phyloP scores from a whole-genome alignment of 1,140 invertebrate species.

The Solenopsis fugax region DNA sequence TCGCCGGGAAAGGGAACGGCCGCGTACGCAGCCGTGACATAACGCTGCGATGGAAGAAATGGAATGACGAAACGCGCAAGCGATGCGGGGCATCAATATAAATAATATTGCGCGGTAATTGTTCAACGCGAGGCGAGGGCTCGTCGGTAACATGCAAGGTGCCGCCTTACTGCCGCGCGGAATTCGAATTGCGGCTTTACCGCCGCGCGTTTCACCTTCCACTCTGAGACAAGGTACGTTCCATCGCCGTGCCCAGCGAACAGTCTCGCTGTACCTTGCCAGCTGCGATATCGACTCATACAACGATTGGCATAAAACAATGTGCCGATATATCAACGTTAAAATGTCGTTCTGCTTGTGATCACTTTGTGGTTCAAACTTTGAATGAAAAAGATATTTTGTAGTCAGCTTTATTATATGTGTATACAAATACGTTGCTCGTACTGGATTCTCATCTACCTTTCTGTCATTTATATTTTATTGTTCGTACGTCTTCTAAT shows the following conservation, averaged over 20 bases:
- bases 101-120: conserved; percentile 65
- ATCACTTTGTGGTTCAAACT: not conserved
- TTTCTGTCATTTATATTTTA: not conserved
- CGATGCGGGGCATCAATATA: conserved; percentile 50
- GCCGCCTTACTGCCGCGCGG: conserved; percentile 56
- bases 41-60: conserved; percentile 47
- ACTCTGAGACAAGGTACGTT: conserved; percentile 5
- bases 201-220: conserved; percentile 27
- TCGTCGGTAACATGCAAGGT: conserved; percentile 56
- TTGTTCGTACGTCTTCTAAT: not conserved
- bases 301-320: not conserved
- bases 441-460: not conserved
- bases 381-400: not conserved
- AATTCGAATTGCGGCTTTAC: conserved; percentile 44
- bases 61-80: conserved; percentile 53
- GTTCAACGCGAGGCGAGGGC: conserved; percentile 45
- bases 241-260: not conserved
- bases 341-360: not conserved
- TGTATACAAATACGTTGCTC: not conserved
- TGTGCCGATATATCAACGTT: not conserved
- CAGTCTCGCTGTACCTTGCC: not conserved
- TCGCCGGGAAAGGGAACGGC: conserved; percentile 21
- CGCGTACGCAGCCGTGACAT: conserved; percentile 43
- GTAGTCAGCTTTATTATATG: not conserved
- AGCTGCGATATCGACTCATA: not conserved